Base-by-base conservation (phyloP, 2,113 vertebrate genomes). In the Oncorhynchus masou region DNA sequence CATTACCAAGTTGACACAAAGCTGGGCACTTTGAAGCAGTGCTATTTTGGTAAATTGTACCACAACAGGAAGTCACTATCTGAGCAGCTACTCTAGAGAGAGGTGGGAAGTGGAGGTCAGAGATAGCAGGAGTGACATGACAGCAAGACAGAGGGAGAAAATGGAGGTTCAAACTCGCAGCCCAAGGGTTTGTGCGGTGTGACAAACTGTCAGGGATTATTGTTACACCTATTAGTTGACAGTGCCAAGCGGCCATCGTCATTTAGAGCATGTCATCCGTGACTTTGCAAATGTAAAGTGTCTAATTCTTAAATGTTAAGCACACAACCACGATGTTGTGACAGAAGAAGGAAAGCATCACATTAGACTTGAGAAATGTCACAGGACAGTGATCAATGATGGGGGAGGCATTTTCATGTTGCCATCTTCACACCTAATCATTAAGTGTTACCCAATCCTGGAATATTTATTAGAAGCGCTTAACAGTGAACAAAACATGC, bases 181-280 rank as follows among this genome's bases (percentile, higher is more conserved):
- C 85, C 85, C n/a, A 72, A 75, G 84, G 84, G 74, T 75, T 51
- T 51, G 54, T 83, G 81, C 80, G 79, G 74, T 24, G 73, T 83
- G 83, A 81, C 85, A 83, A 68, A 66, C 72, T 81, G 82, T 88
- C 83, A 83, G 57, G 68, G 74, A 86, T 75, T 76, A 27, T 51
- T 83, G 68, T 74, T 29, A 71, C 71, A 82, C 79, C 78, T 82
- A 79, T 70, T 29, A 74, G 71, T 79, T 79, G 79, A 74, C 79
- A 75, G 78, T 45, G 71, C 68, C 83, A 75, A 86, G 83, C 76
- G 79, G 72, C 75, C n/a, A 70, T 24, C 79, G 57, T 82, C 73
- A 74, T 86, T 85, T 79, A 84, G 74, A 72, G 59, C 49, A 49
- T 72, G 80, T 77, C 82, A 77, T 65, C 65, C 16, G 65, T 74